Percentiles rank a stretch among this genome's conserved stretches.
These are phyloP conservation scores for Odontocerum albicorne DNA, from an alignment of 2,888 invertebrate genomes.

Conservation along the genomic window DNA sequence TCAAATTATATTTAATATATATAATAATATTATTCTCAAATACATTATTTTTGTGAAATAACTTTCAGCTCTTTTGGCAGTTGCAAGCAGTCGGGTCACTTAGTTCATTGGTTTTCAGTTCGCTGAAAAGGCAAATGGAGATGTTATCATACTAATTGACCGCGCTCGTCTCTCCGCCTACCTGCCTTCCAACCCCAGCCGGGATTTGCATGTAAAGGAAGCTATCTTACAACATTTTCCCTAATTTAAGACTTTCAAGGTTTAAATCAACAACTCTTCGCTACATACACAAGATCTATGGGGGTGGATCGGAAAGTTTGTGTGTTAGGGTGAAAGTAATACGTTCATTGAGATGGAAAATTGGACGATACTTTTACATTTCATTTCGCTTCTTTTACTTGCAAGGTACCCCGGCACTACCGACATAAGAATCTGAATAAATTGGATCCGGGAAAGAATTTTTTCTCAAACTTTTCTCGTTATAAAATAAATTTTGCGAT, in stretches of 20 bases:
- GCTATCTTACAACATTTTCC: conserved; percentile 28
- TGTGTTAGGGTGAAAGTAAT: conserved; percentile 16
- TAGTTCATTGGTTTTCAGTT: conserved; percentile 3
- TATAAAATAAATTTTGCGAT: neutral
- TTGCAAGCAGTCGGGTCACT: no score
- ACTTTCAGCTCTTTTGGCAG: no score
- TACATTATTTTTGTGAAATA: neutral
- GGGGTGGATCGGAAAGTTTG: conserved; percentile 18
- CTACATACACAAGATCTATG: conserved; percentile 8
- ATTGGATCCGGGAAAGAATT: neutral
- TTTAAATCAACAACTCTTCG: conserved; percentile 28
- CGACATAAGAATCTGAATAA: neutral
- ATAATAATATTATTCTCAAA: no score
- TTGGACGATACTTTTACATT: conserved; percentile 14
- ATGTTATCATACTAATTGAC: conserved; percentile 35
- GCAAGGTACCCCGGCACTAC: neutral
- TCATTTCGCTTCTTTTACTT: conserved; percentile 7
- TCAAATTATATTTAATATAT: no score
- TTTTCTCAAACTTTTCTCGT: neutral
- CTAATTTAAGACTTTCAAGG: conserved; percentile 33
- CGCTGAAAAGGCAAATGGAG: conserved; percentile 23
- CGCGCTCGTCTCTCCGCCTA: conserved; percentile 18
- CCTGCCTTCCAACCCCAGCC: conserved; percentile 17
- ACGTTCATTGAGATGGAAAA: conserved; percentile 17
- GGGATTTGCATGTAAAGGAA: conserved; percentile 30